A percentile compares a stretch with the other conserved stretches of the same genome.
These are phyloP conservation scores for Marcusenius ussheri DNA, from an alignment of 2,113 vertebrate species.

Conservation along the genomic window DNA sequence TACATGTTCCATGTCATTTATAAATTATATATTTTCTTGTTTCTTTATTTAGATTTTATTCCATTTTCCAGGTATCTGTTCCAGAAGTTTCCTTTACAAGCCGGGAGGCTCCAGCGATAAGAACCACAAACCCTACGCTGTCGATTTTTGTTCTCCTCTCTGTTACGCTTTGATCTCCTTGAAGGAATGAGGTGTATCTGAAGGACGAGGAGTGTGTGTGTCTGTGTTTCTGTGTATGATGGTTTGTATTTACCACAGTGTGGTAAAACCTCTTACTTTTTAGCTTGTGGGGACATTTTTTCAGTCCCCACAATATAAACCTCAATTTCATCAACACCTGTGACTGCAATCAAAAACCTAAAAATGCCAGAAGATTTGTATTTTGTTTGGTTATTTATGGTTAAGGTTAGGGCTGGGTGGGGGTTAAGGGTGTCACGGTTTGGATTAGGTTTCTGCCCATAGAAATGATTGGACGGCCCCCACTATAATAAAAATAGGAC, in stretches of 20 bases:
- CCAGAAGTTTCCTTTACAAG: conserved; percentile 47
- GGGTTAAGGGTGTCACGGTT: background rate
- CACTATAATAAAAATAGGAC: conserved; percentile 17
- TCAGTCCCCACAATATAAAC: background rate
- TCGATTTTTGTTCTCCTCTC: conserved; percentile 45
- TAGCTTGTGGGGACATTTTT: background rate
- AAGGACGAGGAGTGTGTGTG: conserved; percentile 10
- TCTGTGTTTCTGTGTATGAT: conserved; percentile 6
- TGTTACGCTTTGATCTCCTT: conserved; percentile 13
- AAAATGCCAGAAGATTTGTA: background rate
- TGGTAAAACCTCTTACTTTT: background rate
- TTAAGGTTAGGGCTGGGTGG: background rate
- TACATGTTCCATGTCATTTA: background rate
- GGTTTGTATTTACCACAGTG: conserved; percentile 11
- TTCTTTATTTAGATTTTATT: background rate
- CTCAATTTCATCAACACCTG: background rate
- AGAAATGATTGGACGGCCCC: background rate
- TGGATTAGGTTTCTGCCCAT: background rate
- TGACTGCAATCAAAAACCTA: background rate
- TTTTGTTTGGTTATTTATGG: background rate
- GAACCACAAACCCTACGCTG: conserved; percentile 52
- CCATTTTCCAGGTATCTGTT: conserved; percentile 19
- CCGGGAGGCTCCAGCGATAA: conserved; percentile 47
- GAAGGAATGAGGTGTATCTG: conserved; percentile 33
- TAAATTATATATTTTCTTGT: background rate